Base-by-base conservation (phyloP, 1,140 invertebrate genomes). In the Pollicipes pollicipes region DNA sequence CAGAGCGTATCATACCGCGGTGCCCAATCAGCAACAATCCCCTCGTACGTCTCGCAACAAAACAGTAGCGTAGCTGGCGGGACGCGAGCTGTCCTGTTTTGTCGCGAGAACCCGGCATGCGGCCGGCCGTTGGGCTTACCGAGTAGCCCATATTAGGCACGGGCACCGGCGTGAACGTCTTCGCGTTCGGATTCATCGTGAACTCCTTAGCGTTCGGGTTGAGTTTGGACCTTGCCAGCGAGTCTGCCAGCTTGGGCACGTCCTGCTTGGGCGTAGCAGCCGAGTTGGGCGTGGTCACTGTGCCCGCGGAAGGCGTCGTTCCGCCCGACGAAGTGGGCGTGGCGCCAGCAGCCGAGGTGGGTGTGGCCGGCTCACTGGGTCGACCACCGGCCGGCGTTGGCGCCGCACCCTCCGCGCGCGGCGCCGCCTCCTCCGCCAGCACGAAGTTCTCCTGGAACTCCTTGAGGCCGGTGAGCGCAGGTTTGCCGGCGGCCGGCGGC, bases 191-290 rank as follows among this genome's bases (percentile, higher is more conserved):
- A 84, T 93, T 93, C 69, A 86, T 81, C 26, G 84, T 81, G 81
- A 92, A 93, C 81, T 91, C 90, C 80, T 93, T 93, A 27, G 90
- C 90, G 78, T 93, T 88, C 35, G 90, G 90, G 84, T 93, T 93
- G 35, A 93, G 82, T 0, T 85, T 91, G 28, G 88, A 91, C 77
- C 88, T 89, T 30, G 88, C 80, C 28, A 85, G 83, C 68, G 80
- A 58, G 10, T 58, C 82, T 6, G 84, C 82, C 64, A 84, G 83
- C 75, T 87, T 88, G 31, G 88, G 86, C 21, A 83, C 76, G 31
- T 76, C 73, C 21, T 76, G 75, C 13, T 73, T 73, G 32, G 32
- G 4, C 24, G 45, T 10, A 21, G 45, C 45, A 10, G 45, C 13
- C 13, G 21, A 17, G 45, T 10, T 21, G 45, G 45, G 13, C 6